phyloP scores from a whole-genome alignment of 2,888 invertebrate genomes.

The Eilema depressum region DNA sequence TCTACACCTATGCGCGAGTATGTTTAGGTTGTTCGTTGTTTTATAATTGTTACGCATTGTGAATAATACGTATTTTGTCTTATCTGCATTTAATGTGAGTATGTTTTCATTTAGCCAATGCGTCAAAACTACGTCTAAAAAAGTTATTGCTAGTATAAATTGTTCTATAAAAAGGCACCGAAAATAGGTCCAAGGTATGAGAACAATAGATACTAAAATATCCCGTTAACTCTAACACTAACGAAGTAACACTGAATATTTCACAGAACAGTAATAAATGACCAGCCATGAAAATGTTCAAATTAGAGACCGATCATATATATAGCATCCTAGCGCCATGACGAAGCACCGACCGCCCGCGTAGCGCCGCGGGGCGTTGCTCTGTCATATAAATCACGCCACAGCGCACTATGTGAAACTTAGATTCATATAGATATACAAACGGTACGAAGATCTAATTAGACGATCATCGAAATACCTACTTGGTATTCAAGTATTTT shows the following conservation, averaged over 20 bases:
- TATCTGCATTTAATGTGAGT: too few relatives aligned
- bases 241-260: neutral
- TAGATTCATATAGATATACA: neutral
- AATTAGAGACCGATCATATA: neutral
- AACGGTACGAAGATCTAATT: neutral
- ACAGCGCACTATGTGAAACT: neutral
- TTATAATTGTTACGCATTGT: too few relatives aligned
- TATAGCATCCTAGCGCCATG: neutral
- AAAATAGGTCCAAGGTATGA: too few relatives aligned
- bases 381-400: conserved; percentile 3
- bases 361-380: neutral
- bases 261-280: neutral
- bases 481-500: neutral
- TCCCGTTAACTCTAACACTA: too few relatives aligned
- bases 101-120: too few relatives aligned
- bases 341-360: neutral
- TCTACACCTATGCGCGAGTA: too few relatives aligned
- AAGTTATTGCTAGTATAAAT: too few relatives aligned
- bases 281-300: conserved; percentile 8
- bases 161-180: too few relatives aligned
- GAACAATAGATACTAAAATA: too few relatives aligned
- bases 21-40: too few relatives aligned
- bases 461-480: neutral
- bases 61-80: too few relatives aligned
- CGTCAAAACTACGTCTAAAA: too few relatives aligned